These are phyloP conservation scores for Enteromius afrohamiltoni DNA, from an alignment of 2,797 vertebrate genomes.

Conservation along the genomic window DNA sequence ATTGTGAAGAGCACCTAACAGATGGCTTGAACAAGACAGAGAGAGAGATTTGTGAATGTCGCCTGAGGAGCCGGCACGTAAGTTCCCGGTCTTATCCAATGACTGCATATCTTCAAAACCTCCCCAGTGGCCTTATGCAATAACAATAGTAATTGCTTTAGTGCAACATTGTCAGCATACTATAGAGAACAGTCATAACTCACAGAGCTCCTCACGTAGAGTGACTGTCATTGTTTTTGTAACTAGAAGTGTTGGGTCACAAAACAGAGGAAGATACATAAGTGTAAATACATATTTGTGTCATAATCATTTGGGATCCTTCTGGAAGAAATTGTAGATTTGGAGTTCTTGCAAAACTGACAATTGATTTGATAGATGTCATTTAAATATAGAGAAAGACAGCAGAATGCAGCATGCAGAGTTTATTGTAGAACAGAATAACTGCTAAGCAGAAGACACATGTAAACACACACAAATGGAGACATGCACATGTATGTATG, in stretches of 20 bases:
- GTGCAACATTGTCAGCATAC: constrained; percentile 36
- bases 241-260: constrained; percentile 23
- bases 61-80: constrained; percentile 9
- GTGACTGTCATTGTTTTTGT: constrained; percentile 38
- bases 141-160: constrained; percentile 29
- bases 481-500: too few relatives aligned
- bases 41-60: constrained; percentile 22
- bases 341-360: constrained; percentile 32
- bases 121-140: constrained; percentile 38
- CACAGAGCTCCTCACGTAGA: not conserved
- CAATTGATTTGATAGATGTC: constrained; percentile 22
- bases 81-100: constrained; percentile 3
- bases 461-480: too few relatives aligned
- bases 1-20: constrained; percentile 17
- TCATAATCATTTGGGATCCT: constrained; percentile 43
- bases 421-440: not conserved
- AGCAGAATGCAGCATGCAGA: not conserved
- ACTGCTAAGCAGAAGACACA: not conserved
- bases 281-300: constrained; percentile 46
- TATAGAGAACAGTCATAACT: constrained; percentile 39
- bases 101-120: constrained; percentile 17
- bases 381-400: constrained; percentile 23
- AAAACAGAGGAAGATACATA: constrained; percentile 19
- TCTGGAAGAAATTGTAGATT: constrained; percentile 33
- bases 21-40: constrained; percentile 1